phyloP scores from a whole-genome alignment of 2,113 vertebrate genomes.

The Neotoma lepida region DNA sequence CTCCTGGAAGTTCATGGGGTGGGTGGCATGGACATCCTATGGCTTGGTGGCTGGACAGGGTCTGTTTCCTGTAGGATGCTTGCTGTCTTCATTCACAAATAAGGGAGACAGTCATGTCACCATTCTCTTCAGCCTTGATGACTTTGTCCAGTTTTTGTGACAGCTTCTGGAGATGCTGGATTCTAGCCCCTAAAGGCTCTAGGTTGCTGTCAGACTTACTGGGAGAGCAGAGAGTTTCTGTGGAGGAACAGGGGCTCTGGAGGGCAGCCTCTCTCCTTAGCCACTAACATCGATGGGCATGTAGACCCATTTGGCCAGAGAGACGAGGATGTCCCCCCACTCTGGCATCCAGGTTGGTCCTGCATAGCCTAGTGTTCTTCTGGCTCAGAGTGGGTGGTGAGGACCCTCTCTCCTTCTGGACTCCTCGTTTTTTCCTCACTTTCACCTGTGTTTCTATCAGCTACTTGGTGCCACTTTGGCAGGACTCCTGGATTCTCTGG shows the following conservation, averaged over 20 bases:
- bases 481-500: conserved; percentile 91
- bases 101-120: conserved; percentile 84
- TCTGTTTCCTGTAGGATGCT: conserved; percentile 79
- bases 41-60: conserved; percentile 72
- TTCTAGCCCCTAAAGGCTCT: conserved; percentile 89
- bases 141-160: conserved; percentile 89
- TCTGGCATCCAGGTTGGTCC: conserved; percentile 16
- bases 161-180: conserved; percentile 88
- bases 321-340: conserved; percentile 55
- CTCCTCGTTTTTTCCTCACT: conserved; percentile 78
- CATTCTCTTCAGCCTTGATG: conserved; percentile 87
- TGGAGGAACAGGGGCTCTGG: conserved; percentile 91
- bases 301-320: conserved; percentile 38
- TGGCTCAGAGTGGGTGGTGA: conserved; percentile 79
- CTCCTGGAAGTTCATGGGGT: not conserved
- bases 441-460: conserved; percentile 77
- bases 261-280: conserved; percentile 91
- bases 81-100: conserved; percentile 83
- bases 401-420: not conserved
- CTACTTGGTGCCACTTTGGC: conserved; percentile 81
- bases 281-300: conserved; percentile 75
- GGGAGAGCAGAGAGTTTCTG: conserved; percentile 80
- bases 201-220: conserved; percentile 88
- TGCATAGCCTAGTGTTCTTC: conserved; percentile 54
- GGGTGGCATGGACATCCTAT: conserved; percentile 37